Evolutionary conservation across 2,888 invertebrate genomes (phyloP).

Genomic region (Formica aserva): DNA sequence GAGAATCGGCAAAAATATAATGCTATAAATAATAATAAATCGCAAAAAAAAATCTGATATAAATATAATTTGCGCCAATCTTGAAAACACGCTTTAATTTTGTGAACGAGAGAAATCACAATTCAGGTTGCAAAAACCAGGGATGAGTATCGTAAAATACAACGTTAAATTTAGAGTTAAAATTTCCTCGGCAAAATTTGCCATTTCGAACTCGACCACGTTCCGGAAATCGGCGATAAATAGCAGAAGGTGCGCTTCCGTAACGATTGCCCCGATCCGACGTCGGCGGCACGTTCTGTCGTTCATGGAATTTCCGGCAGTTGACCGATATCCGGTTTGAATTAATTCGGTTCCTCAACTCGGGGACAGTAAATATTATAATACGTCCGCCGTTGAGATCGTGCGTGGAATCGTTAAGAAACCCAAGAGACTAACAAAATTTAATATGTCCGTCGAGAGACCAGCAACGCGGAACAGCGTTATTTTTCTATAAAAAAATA

Average conservation of each 20-base stretch:
- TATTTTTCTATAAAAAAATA: background rate
- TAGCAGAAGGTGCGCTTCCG: conserved; percentile 58
- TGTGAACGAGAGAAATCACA: background rate
- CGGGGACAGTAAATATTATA: conserved; percentile 67
- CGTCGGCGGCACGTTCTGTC: conserved; percentile 64
- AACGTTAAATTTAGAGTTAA: conserved; percentile 30
- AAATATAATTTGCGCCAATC: background rate
- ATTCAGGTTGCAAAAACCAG: background rate
- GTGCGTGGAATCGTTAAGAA: conserved; percentile 73
- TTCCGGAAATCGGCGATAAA: conserved; percentile 51
- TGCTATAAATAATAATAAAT: background rate
- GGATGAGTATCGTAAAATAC: background rate
- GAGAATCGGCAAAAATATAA: background rate
- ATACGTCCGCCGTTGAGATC: conserved; percentile 57
- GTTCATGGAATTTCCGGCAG: conserved; percentile 69
- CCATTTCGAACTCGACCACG: conserved; percentile 53
- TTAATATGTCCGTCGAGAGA: conserved; percentile 48
- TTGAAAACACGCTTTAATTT: background rate
- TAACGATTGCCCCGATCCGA: conserved; percentile 50
- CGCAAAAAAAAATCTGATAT: background rate
- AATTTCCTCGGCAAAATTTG: conserved; percentile 42
- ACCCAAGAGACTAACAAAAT: conserved; percentile 60
- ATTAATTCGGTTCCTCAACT: conserved; percentile 73
- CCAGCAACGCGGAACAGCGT: conserved; percentile 30
- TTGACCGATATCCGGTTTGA: conserved; percentile 71